Base-by-base conservation (phyloP, 2,113 vertebrate genomes). In the Menidia beryllina region DNA sequence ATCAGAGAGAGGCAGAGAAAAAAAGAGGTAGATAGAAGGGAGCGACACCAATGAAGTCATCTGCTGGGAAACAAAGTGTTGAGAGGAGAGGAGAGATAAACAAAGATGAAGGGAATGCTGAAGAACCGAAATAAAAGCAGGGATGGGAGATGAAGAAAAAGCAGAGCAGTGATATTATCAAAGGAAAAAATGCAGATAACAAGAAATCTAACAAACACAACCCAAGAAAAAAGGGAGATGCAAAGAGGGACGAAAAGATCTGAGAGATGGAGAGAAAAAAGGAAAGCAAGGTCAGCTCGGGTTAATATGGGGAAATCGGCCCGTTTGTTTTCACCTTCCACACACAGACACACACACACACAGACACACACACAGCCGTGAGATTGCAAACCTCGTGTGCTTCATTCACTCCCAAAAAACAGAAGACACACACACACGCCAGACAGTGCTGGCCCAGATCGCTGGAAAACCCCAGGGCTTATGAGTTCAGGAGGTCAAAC, bases 301-400 rank as follows among this genome's bases (percentile, higher is more conserved):
- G 86, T 87, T 86, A 89, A 87, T 75, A 64, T 34, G 25, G 83
- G 79, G 83, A 89, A 87, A 86, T 87, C 80, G 82, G 72, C 49
- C 54, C 55, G 17, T 48, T 59, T 30, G 15, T 71, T 69, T 19
- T 73, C 25, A 19, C 56, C 62, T 7, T 38, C 24, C 49, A 56
- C 61, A 27, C 64, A 63, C 53, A 68, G 36, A 66, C 34, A 39
- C 34, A 56, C 53, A 60, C 53, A 56, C 11, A 51, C 58, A 72
- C 26, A 53, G 54, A 56, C 53, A 41, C 30, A 30, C 30, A 30
- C 30, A 30, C 30, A 30, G 51, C 47, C 14, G 1, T 3, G 69
- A 75, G 82, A 88, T 70, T 82, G 80, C 72, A 84, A 73, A 73
- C 68, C 65, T 70, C 8, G 7, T 10, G 57, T 59, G n/a, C 49